These are phyloP conservation scores for Cyaniris semiargus DNA, from an alignment of 2,888 invertebrate genomes.

Conservation along the genomic window DNA sequence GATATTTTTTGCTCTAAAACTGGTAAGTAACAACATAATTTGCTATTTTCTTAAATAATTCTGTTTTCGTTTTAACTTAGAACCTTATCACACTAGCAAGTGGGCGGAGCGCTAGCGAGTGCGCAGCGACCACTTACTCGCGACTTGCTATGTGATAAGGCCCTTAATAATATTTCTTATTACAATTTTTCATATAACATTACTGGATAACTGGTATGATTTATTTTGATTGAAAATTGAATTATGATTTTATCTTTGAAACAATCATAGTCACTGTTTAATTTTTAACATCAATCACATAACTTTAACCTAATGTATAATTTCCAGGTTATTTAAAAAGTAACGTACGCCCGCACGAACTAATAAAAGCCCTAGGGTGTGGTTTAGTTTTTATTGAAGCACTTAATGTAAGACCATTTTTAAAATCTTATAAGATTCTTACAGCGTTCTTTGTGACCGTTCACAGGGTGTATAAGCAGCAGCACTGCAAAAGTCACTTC, in stretches of 20 bases:
- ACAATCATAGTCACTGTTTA: too few species aligned
- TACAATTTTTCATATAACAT: not conserved
- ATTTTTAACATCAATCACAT: too few species aligned
- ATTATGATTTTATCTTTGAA: too few species aligned
- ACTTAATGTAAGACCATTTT: constrained; percentile 48
- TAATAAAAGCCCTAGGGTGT: constrained; percentile 52
- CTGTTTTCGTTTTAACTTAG: not conserved
- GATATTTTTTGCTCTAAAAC: constrained; percentile 27
- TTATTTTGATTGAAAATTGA: too few species aligned
- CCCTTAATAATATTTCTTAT: not conserved
- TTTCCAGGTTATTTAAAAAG: constrained; percentile 39
- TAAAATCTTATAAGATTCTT: not conserved
- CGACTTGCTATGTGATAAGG: too few species aligned
- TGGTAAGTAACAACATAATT: constrained; percentile 16
- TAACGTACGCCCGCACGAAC: constrained; percentile 45
- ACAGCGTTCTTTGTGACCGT: too few species aligned
- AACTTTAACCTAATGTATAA: not conserved
- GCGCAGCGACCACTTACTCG: too few species aligned
- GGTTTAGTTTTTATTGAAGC: constrained; percentile 48
- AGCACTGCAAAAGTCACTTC: too few species aligned
- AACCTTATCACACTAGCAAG: too few species aligned
- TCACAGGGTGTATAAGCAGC: too few species aligned
- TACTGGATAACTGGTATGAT: too few species aligned
- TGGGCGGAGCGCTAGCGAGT: too few species aligned
- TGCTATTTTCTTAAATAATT: not conserved